phyloP scores from a whole-genome alignment of 2,888 invertebrate genomes.

The Frankliniella fusca region DNA sequence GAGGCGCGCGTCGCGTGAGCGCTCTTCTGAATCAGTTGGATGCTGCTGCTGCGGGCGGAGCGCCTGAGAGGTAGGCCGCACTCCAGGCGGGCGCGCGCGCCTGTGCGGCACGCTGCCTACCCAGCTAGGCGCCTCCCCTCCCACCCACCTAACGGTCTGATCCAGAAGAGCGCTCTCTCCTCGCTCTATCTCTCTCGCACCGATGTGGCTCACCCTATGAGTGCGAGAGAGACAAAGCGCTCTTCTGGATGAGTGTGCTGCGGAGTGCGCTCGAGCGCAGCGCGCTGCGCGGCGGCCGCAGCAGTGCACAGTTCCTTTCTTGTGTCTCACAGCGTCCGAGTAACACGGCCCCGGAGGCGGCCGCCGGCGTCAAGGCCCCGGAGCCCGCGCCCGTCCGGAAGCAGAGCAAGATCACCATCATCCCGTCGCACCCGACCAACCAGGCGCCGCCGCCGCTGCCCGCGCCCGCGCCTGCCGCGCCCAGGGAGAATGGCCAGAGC shows the following conservation, averaged over 20 bases:
- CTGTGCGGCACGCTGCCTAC: neutral
- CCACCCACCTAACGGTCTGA: too few species aligned
- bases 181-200: too few species aligned
- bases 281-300: neutral
- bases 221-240: too few species aligned
- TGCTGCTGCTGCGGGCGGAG: slow-evolving; percentile 2
- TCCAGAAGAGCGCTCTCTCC: too few species aligned
- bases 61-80: neutral
- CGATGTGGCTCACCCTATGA: too few species aligned
- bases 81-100: neutral
- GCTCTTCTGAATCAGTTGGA: too few species aligned
- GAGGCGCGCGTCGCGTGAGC: too few species aligned
- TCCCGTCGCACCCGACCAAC: slow-evolving; percentile 45
- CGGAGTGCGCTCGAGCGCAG: too few species aligned
- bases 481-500: slow-evolving; percentile 1
- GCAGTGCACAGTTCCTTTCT: neutral
- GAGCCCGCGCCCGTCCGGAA: slow-evolving; percentile 42
- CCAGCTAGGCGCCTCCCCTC: neutral
- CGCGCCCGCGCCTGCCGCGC: neutral
- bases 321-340: neutral
- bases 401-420: slow-evolving; percentile 50
- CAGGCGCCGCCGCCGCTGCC: neutral
- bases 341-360: neutral
- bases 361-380: slow-evolving; percentile 34
- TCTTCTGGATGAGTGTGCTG: too few species aligned